These are phyloP conservation scores for Drosophila truncata DNA, from an alignment of 1,140 invertebrate genomes.

Conservation along the genomic window DNA sequence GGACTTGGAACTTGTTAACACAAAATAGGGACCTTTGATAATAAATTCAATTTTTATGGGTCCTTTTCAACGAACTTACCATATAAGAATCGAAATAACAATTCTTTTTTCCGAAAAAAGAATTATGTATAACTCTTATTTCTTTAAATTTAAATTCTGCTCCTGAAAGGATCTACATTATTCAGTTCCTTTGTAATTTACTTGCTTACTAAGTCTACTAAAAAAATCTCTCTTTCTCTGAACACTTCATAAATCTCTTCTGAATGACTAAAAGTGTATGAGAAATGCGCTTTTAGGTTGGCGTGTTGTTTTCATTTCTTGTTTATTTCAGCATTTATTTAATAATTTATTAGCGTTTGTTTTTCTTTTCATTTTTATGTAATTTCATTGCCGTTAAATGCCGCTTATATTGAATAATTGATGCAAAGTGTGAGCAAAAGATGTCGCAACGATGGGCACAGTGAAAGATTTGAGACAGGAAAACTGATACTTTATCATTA, in stretches of 20 bases:
- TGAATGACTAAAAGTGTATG: slow-evolving; percentile 30
- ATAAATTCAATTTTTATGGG: background rate
- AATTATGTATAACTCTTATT: background rate
- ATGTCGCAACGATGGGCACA: slow-evolving; percentile 53
- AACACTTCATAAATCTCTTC: background rate
- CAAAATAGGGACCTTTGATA: no score
- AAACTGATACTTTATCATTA: background rate
- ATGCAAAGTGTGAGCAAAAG: slow-evolving; percentile 66
- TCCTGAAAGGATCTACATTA: background rate
- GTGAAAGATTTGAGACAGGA: background rate
- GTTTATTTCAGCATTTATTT: slow-evolving; percentile 72
- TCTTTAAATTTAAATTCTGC: no score
- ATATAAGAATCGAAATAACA: background rate
- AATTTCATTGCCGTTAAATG: slow-evolving; percentile 55
- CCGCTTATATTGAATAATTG: slow-evolving; percentile 72
- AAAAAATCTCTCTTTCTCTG: background rate
- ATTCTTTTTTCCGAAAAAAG: background rate
- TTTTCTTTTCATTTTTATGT: slow-evolving; percentile 64
- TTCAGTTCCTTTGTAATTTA: no score
- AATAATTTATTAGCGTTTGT: slow-evolving; percentile 71
- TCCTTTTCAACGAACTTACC: background rate
- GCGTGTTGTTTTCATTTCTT: slow-evolving; percentile 10
- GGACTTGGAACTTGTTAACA: background rate
- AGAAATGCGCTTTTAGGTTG: background rate
- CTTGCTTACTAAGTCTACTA: background rate